Conservation (phyloP, 2,113 vertebrate genomes). For the Trinectes maculatus region DNA sequence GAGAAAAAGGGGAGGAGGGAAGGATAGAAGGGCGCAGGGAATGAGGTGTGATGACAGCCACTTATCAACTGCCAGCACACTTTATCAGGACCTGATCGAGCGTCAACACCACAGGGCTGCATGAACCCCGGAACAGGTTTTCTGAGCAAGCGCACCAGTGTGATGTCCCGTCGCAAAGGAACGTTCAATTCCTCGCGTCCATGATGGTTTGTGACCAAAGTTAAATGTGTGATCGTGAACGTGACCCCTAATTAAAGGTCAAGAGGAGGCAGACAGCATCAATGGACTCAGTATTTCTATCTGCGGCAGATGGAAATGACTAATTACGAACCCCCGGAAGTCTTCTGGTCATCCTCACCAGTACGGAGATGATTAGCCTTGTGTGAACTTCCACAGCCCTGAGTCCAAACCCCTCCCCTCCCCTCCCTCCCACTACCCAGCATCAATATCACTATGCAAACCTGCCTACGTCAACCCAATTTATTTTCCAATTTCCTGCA, state of each 20-base stretch:
- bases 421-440: conserved; percentile 29
- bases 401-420: conserved; percentile 30
- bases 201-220: too few species aligned
- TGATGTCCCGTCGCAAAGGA: background rate
- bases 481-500: conserved; percentile 79
- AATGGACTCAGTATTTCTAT: too few species aligned
- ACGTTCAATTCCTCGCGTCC: too few species aligned
- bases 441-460: conserved; percentile 71
- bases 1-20: background rate
- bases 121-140: conserved; percentile 1
- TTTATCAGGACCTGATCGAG: conserved; percentile 45
- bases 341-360: conserved; percentile 31
- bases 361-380: conserved; percentile 59
- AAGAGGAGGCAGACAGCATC: too few species aligned
- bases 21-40: background rate
- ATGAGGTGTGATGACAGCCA: conserved; percentile 40
- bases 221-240: too few species aligned
- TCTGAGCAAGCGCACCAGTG: background rate
- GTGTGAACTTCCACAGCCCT: conserved; percentile 37
- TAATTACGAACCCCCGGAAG: conserved; percentile 59
- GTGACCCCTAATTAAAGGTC: too few species aligned
- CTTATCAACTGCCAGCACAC: conserved; percentile 57
- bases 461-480: conserved; percentile 77
- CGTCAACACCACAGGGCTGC: conserved; percentile 10
- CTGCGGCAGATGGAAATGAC: conserved; percentile 53